Percentiles rank a stretch among this genome's conserved stretches.
Conservation (phyloP, 2,888 invertebrate genomes). For the Lordiphosa fenestrarum region DNA sequence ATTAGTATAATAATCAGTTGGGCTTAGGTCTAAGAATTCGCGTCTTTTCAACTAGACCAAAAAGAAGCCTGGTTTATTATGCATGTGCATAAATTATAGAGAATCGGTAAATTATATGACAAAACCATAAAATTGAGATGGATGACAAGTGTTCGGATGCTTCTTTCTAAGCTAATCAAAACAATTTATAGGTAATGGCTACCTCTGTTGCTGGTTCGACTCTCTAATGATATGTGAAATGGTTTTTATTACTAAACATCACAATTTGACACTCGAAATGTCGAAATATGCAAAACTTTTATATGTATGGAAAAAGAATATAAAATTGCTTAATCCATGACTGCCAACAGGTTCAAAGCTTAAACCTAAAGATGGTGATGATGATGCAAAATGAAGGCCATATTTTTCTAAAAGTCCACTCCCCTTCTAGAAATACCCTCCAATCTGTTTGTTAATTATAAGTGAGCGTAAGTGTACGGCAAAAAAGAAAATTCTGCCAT, state of each 20-base stretch:
- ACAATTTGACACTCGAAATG: slow-evolving; percentile 19
- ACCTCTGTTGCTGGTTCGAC: slow-evolving; percentile 6
- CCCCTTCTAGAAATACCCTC: slow-evolving; percentile 4
- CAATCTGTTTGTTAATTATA: slow-evolving; percentile 4
- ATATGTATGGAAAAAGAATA: not conserved
- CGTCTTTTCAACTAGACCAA: slow-evolving; percentile 18
- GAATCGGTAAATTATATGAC: slow-evolving; percentile 54
- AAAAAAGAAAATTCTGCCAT: slow-evolving; percentile 20
- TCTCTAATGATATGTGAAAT: slow-evolving; percentile 12
- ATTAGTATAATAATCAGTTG: slow-evolving; percentile 40
- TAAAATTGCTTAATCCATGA: not conserved
- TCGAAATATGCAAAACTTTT: slow-evolving; percentile 1
- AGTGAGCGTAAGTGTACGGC: not conserved
- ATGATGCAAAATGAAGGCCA: too few species aligned
- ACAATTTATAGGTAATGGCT: slow-evolving; percentile 15
- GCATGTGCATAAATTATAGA: slow-evolving; percentile 61
- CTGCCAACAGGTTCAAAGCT: not conserved
- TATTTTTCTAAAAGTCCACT: not conserved
- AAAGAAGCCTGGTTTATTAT: slow-evolving; percentile 33
- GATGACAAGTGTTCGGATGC: slow-evolving; percentile 26
- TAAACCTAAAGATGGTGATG: too few species aligned
- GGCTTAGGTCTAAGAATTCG: slow-evolving; percentile 34
- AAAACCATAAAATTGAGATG: slow-evolving; percentile 30
- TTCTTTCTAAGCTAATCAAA: slow-evolving; percentile 15
- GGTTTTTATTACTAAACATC: slow-evolving; percentile 17